Evolutionary conservation across 2,888 invertebrate genomes (phyloP), one percentile per base, ranked within the genome.

Genomic region (Drosophila greeni): DNA sequence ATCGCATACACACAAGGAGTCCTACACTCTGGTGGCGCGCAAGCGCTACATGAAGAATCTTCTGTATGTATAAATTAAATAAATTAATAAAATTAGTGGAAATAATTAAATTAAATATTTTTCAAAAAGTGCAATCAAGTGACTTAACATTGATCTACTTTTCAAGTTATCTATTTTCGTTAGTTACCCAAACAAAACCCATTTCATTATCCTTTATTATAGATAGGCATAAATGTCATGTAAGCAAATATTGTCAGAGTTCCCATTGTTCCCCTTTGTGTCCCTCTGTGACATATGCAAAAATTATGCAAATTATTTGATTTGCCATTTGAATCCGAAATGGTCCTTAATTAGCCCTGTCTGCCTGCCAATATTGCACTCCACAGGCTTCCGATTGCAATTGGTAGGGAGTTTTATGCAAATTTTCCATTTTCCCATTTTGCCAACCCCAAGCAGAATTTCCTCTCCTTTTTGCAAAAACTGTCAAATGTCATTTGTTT

Each of bases 11-110:
- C 88, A 88, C 60, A 87, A 88, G 78, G 89, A 89, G 74, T 88
- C 89, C 64, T 89, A 89, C 75, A 87, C 88, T 66, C 70, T 89
- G 69, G 88, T 89, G 47, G 88, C 88, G 53, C 88, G 89, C 70
- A 89, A 88, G 75, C 86, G 88, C 67, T 88, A 88, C 74, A 87
- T 88, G 86, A 89, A 88, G 72, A 88, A 88, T 77, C 75, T 88
- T 73, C 81, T 88, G 89, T 89, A 88, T 70, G 89, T 87, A 86
- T 78, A 34, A 31, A 20, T 24, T 7, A 24, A 11, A 20, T 14
- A n/a, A 24, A 26, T 24, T 20, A 24, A 26, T 34, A 9, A 37
- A 34, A 29, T 14, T 8, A 26, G 1, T 29, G 16, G 9, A 16
- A 20, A 5, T 26, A 16, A n/a, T 12, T 11, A 2, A 33, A 31